A percentile compares a stretch with the other conserved stretches of the same genome.
Conservation (phyloP, 1,140 invertebrate genomes). For the Drosophila obscura region DNA sequence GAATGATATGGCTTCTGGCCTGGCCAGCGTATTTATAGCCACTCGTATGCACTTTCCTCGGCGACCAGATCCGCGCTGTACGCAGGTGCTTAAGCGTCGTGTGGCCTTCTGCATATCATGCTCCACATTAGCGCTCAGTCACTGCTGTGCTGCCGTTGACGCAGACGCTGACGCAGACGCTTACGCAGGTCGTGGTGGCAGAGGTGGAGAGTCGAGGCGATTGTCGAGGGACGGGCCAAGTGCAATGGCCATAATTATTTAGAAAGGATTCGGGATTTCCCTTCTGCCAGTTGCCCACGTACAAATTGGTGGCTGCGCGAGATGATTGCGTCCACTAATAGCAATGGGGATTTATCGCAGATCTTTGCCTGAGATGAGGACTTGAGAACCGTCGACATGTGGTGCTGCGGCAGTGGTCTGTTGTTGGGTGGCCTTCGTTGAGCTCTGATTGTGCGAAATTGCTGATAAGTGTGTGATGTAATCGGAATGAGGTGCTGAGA, state of each 20-base stretch:
- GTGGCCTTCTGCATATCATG: constrained; percentile 80
- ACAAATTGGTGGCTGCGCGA: constrained; percentile 30
- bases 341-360: constrained; percentile 12
- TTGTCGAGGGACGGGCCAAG: constrained; percentile 52
- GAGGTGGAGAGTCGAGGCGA: constrained; percentile 27
- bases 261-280: constrained; percentile 77
- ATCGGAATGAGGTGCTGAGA: background rate
- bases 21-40: constrained; percentile 63
- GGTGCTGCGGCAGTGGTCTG: background rate
- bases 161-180: background rate
- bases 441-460: background rate
- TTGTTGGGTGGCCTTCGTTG: constrained; percentile 30
- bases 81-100: constrained; percentile 55
- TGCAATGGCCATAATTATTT: constrained; percentile 63
- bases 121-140: constrained; percentile 74
- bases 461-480: constrained; percentile 13
- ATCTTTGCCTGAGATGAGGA: constrained; percentile 11
- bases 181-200: constrained; percentile 2
- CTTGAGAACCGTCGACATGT: background rate
- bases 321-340: constrained; percentile 47
- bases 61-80: constrained; percentile 44
- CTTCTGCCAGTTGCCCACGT: constrained; percentile 37
- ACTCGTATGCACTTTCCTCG: constrained; percentile 49
- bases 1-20: constrained; percentile 72
- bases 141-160: constrained; percentile 31